Evolutionary conservation across 2,797 vertebrate genomes (phyloP), one percentile per base, ranked within the genome.

Genomic region (Epinephelus coioides): DNA sequence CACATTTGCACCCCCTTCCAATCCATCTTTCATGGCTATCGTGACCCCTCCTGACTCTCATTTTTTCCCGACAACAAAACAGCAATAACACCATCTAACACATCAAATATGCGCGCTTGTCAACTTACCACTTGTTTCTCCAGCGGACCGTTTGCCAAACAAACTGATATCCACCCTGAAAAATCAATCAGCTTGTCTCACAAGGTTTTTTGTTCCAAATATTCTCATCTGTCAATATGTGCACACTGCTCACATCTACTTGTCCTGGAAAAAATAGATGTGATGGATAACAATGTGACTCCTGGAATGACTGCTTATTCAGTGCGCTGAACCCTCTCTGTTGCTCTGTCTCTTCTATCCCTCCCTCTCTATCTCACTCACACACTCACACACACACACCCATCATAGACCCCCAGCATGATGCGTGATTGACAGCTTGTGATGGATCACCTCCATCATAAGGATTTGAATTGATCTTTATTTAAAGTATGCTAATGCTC

Each of bases 41-140:
- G 15, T 25, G 6, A 30, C 17, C 34, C 14, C 18, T 57, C 11
- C 53, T 54, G 19, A 44, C 11, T 27, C 7, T 11, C 5, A 17
- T 63, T 68, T 25, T 60, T 40, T 1, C 1, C n/a, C 5, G 12
- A 6, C 7, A 21, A 8, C 1, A 1, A 15, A 55, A 64, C 5
- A 19, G 19, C 1, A 83, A 70, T 11, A 34, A 27, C 25, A 66
- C 2, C 17, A 61, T 54, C 6, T 4, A 13, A 44, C 15, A 73
- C 49, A 77, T 47, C 5, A 78, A 55, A 73, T 23, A 61, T 69
- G 71, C 6, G 21, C 51, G 44, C 54, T 55, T n/a, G 57, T 87
- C 57, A 74, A 89, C 93, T 91, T 81, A 93, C 92, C 92, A 77
- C 64, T 83, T 72, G 69, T 87, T 89, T 78, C 50, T 78, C 65